Percentiles rank a stretch among this genome's conserved stretches.
phyloP scores from a whole-genome alignment of 2,113 vertebrate species.

The Nothocercus julius region DNA sequence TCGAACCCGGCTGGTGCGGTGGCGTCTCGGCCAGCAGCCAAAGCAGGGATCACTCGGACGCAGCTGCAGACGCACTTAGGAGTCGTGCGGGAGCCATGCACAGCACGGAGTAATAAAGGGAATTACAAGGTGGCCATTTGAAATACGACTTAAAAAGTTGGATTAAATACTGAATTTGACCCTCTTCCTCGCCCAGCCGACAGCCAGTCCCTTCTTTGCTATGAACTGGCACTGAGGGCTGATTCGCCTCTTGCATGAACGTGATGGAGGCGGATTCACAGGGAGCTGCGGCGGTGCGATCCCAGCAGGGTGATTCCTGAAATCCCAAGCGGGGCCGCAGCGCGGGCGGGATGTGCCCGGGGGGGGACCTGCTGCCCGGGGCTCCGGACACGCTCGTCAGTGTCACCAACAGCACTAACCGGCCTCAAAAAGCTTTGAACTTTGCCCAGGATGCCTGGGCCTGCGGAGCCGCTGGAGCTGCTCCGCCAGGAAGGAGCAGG shows the following conservation, averaged over 20 bases:
- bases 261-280: not conserved
- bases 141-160: not conserved
- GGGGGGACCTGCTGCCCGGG: not conserved
- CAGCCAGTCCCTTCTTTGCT: not conserved
- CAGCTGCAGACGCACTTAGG: conserved; percentile 60
- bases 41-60: not conserved
- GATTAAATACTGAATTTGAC: conserved; percentile 39
- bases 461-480: not conserved
- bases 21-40: not conserved
- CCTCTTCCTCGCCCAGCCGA: not conserved
- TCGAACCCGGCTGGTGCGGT: accelerated
- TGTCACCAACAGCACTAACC: conserved; percentile 33
- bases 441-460: conserved; percentile 41
- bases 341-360: not conserved
- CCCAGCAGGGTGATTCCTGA: not conserved
- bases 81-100: conserved; percentile 31
- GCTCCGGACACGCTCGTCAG: conserved; percentile 54
- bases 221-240: not conserved
- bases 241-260: not conserved
- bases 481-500: not conserved
- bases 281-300: not conserved
- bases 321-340: conserved; percentile 25
- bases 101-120: conserved; percentile 48
- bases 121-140: conserved; percentile 42
- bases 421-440: conserved; percentile 64